A percentile compares a stretch with the other conserved stretches of the same genome.
phyloP scores from a whole-genome alignment of 2,113 vertebrate species.

The Apistogramma diplotaenia region DNA sequence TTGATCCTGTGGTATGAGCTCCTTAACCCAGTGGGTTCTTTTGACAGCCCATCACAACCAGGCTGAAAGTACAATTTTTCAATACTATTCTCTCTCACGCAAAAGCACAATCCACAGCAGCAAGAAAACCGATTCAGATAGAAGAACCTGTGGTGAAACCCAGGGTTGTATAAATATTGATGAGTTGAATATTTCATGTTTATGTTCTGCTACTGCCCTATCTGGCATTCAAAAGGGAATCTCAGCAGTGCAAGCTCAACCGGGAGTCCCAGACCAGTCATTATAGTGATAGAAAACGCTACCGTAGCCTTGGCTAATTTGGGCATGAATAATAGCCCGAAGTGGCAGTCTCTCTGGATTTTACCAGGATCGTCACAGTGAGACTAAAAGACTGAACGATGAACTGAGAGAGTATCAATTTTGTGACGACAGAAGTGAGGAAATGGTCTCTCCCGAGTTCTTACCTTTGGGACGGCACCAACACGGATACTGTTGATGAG shows the following conservation, averaged over 20 bases:
- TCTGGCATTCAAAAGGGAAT: conserved; percentile 4
- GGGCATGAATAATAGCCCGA: not conserved
- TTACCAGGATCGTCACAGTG: not conserved
- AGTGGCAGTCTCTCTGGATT: not conserved
- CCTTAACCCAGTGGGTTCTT: not conserved
- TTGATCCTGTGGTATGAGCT: conserved; percentile 22
- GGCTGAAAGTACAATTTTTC: not conserved
- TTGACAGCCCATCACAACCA: not conserved
- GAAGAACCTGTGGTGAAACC: conserved; percentile 9
- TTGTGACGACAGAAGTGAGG: not conserved
- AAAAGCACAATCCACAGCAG: conserved; percentile 2
- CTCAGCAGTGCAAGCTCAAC: not conserved
- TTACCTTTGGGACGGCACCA: conserved; percentile 90
- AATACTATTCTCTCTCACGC: conserved; percentile 5
- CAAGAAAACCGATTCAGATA: not conserved
- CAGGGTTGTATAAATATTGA: conserved; percentile 34
- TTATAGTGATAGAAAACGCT: not conserved
- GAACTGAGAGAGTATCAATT: not conserved
- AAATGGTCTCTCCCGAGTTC: conserved; percentile 28
- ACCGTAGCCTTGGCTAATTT: not conserved
- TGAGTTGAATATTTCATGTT: conserved; percentile 53
- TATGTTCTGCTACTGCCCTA: not conserved
- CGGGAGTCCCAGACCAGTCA: conserved; percentile 10
- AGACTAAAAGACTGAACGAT: not conserved
- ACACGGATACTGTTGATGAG: conserved; percentile 96